Evolutionary conservation across 2,113 vertebrate species (phyloP), one percentile per base, ranked within the genome.

Genomic region (Brachirus orientalis): DNA sequence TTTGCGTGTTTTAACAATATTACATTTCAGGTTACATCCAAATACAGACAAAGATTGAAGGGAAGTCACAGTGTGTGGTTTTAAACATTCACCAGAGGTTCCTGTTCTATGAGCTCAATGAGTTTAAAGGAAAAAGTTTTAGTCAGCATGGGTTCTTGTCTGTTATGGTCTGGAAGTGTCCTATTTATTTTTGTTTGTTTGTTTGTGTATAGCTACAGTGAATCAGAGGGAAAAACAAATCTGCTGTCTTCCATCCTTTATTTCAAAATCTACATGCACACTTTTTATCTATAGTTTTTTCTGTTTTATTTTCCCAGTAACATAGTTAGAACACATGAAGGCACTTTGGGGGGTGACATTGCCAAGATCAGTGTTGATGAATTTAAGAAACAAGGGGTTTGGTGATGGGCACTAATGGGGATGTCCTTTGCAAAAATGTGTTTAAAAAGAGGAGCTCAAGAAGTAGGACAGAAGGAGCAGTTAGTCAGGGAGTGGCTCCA

Each of bases 21-120:
- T 55, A 53, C 16, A 38, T 68, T 74, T 37, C 48, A 53, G 63
- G 69, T 80, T 67, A 71, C 61, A 61, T 70, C 63, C 57, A 77
- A 62, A 65, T 53, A 68, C 19, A 65, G 69, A 80, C 77, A 84
- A 79, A 14, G 63, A 71, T 60, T 60, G 46, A 69, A 60, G 46
- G 54, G 28, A 60, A 57, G 44, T 62, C 46, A 50, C 12, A 53
- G 28, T 38, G 36, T 68, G 46, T 69, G 64, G 80, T 70, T 88
- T 78, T 69, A 72, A 80, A 83, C 70, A 61, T 59, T 19, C 69
- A 58, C 0, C 75, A 71, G 33, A 71, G 69, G 63, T 71, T 76
- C 19, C 36, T 66, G 3, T 77, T 77, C 63, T 63, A 59, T 74
- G 41, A 73, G 68, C 55, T 72, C 55, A 54, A 35, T 62, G 53